phyloP scores from a whole-genome alignment of 2,888 invertebrate genomes.

The Hirtodrosophila confusa region DNA sequence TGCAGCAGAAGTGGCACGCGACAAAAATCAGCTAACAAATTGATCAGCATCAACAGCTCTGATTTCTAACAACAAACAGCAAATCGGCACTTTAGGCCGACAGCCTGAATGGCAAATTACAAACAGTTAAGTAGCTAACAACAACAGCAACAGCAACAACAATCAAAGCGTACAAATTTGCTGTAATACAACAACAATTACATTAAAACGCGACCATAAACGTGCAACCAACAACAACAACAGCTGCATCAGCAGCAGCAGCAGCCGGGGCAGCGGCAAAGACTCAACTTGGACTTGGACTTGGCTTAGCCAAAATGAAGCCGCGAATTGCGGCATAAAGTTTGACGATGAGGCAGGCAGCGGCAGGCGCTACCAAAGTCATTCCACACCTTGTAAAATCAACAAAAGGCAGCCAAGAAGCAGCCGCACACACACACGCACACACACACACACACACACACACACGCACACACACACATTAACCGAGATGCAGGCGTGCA shows the following conservation, averaged over 20 bases:
- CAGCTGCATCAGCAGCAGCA: slow-evolving; percentile 27
- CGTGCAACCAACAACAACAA: slow-evolving; percentile 55
- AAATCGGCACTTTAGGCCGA: slow-evolving; percentile 70
- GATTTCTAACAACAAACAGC: slow-evolving; percentile 65
- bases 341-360: slow-evolving; percentile 58
- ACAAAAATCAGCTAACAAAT: slow-evolving; percentile 64
- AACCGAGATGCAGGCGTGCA: slow-evolving; percentile 60
- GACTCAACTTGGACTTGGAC: slow-evolving; percentile 38
- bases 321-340: slow-evolving; percentile 46
- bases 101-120: slow-evolving; percentile 78
- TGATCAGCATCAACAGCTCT: slow-evolving; percentile 59
- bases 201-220: slow-evolving; percentile 80
- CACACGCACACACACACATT: slow-evolving; percentile 16
- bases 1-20: slow-evolving; percentile 56
- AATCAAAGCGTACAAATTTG: slow-evolving; percentile 71
- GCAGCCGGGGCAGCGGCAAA: not conserved
- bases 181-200: slow-evolving; percentile 81
- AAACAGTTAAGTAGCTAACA: slow-evolving; percentile 57
- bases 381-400: slow-evolving; percentile 81
- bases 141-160: slow-evolving; percentile 48
- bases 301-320: slow-evolving; percentile 58
- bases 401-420: slow-evolving; percentile 64
- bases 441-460: slow-evolving; percentile 10
- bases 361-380: slow-evolving; percentile 78
- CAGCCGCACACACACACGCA: slow-evolving; percentile 29